These are phyloP conservation scores for Drosophila ogumai DNA, from an alignment of 1,140 invertebrate genomes.

Conservation along the genomic window DNA sequence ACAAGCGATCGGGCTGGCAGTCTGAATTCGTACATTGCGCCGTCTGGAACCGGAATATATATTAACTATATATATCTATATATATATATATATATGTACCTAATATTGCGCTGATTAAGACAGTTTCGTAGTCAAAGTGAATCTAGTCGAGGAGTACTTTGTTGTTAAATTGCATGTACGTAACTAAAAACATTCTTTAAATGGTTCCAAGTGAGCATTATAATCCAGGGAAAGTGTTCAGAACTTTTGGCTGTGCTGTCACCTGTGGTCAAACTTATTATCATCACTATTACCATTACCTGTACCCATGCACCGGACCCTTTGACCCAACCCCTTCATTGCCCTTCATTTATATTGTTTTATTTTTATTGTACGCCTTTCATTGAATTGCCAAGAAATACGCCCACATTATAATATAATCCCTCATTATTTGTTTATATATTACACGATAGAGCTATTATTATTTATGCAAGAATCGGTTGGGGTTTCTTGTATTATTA, in stretches of 20 bases:
- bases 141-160: conserved; percentile 14
- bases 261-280: conserved; percentile 19
- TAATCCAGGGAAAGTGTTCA: conserved; percentile 16
- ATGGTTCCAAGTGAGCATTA: conserved; percentile 4
- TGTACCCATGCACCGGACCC: not conserved
- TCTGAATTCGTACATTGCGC: conserved; percentile 56
- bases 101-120: conserved; percentile 25
- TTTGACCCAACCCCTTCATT: not conserved
- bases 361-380: conserved; percentile 8
- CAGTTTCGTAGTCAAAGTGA: conserved; percentile 10
- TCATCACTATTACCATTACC: conserved; percentile 3
- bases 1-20: conserved; percentile 39
- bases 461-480: conserved; percentile 11
- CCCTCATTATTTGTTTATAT: conserved; percentile 7
- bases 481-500: conserved; percentile 7
- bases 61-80: conserved; percentile 13
- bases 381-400: conserved; percentile 17
- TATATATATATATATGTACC: conserved; percentile 12
- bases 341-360: conserved; percentile 2
- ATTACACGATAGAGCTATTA: not conserved
- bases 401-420: conserved; percentile 41
- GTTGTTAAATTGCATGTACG: conserved; percentile 32
- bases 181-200: conserved; percentile 16
- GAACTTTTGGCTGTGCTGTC: conserved; percentile 43
- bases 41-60: conserved; percentile 47